phyloP scores from a whole-genome alignment of 2,113 vertebrate species.

The Perca schrenkii region DNA sequence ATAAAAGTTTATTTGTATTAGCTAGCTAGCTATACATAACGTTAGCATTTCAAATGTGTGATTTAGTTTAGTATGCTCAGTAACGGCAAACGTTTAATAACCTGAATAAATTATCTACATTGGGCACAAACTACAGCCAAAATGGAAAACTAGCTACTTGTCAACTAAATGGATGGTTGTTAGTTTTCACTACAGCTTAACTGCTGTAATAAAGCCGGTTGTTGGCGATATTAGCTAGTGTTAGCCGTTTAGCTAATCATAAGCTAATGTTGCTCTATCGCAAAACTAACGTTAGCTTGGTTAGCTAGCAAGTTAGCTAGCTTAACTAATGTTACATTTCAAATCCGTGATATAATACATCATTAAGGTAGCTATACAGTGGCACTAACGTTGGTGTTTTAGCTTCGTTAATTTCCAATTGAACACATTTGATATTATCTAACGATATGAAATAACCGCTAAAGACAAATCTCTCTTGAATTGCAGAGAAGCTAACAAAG shows the following conservation, averaged over 20 bases:
- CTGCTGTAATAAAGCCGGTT: slow-evolving; percentile 44
- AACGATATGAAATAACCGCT: background rate
- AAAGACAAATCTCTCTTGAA: background rate
- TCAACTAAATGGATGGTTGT: background rate
- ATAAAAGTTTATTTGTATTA: too few relatives aligned
- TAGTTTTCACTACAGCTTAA: background rate
- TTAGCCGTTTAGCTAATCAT: slow-evolving; percentile 52
- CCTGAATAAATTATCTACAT: background rate
- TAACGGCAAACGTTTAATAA: background rate
- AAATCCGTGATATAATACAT: background rate
- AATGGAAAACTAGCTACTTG: background rate
- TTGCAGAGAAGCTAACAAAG: slow-evolving; percentile 42
- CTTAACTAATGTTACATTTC: slow-evolving; percentile 4
- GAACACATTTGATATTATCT: background rate
- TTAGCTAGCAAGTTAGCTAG: slow-evolving; percentile 47
- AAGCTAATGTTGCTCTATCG: slow-evolving; percentile 32
- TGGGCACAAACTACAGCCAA: background rate
- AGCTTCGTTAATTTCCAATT: background rate
- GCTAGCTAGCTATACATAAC: too few relatives aligned
- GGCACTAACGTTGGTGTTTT: background rate
- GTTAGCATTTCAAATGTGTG: too few relatives aligned
- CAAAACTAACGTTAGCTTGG: slow-evolving; percentile 24
- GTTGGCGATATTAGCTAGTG: slow-evolving; percentile 20
- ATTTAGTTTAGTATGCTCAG: background rate
- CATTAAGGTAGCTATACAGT: too few relatives aligned